Percentiles rank a stretch among this genome's conserved stretches.
Conservation (phyloP, 23 tunicate species). For the Phallusia fumigata region DNA sequence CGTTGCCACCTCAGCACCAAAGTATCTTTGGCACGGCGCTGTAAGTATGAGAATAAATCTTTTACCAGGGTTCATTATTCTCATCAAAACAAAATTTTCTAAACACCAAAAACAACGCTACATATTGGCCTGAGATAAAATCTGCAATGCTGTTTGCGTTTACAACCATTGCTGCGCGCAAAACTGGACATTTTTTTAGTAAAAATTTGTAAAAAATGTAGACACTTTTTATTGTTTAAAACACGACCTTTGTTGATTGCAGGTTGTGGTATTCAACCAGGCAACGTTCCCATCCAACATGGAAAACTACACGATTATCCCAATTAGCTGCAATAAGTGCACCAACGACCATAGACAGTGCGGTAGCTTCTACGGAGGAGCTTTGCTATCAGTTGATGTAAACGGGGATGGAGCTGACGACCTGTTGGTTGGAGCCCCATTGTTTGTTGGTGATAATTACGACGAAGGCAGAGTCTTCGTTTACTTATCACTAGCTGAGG, state of each 20-base stretch:
- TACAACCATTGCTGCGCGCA: too few species aligned
- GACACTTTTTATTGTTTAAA: too few species aligned
- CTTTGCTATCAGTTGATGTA: slow-evolving; percentile 60
- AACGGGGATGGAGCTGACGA: slow-evolving; percentile 69
- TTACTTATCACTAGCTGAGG: slow-evolving; percentile 24
- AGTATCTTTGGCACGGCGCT: slow-evolving; percentile 61
- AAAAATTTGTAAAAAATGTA: too few species aligned
- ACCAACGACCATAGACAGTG: neutral
- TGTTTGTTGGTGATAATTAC: slow-evolving; percentile 46
- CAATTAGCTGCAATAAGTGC: neutral
- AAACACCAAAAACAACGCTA: too few species aligned
- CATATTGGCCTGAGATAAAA: too few species aligned
- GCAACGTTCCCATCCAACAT: neutral
- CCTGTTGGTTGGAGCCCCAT: slow-evolving; percentile 64
- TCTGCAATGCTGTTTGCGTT: too few species aligned
- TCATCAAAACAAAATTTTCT: too few species aligned
- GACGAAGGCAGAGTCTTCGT: slow-evolving; percentile 77
- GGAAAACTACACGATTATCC: slow-evolving; percentile 3
- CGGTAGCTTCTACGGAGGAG: slow-evolving; percentile 72
- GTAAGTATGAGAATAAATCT: slow-evolving; percentile 39
- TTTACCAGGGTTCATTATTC: too few species aligned
- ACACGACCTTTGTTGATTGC: too few species aligned
- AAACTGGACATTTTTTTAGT: too few species aligned
- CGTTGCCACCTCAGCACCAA: slow-evolving; percentile 77
- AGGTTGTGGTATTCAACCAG: slow-evolving; percentile 16